These are phyloP conservation scores for Reticulitermes lucifugus DNA, from an alignment of 2,888 invertebrate genomes.

Conservation along the genomic window DNA sequence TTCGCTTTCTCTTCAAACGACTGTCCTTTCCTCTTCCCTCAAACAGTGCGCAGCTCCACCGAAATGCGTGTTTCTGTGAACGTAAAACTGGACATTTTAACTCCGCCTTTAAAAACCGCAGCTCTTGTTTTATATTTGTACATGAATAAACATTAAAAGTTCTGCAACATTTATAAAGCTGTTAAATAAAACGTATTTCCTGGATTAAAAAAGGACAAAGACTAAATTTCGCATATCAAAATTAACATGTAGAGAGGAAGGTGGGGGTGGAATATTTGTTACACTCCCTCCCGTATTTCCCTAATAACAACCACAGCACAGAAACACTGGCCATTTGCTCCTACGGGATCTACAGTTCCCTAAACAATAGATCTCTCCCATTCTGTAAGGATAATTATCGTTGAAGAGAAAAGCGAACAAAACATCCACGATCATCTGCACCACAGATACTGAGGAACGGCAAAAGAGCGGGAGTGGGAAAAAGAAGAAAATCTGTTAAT, in stretches of 20 bases:
- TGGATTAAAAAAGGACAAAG: neutral
- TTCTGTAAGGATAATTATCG: neutral
- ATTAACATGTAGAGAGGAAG: neutral
- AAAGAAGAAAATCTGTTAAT: slow-evolving; percentile 6
- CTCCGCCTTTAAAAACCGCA: neutral
- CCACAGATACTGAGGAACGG: neutral
- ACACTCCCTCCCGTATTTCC: neutral
- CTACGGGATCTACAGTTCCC: neutral
- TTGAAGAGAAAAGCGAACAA: neutral
- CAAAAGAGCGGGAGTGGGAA: neutral
- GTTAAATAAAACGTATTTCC: neutral
- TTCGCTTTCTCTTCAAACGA: too few relatives aligned
- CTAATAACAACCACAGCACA: too few relatives aligned
- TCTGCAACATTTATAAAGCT: neutral
- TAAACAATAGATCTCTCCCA: neutral
- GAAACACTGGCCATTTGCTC: neutral
- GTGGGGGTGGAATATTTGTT: neutral
- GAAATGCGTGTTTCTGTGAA: neutral
- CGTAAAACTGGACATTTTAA: neutral
- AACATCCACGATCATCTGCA: neutral
- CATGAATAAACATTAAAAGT: slow-evolving; percentile 1
- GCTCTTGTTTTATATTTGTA: neutral
- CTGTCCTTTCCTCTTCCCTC: neutral
- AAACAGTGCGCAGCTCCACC: neutral
- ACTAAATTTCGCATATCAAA: neutral